Evolutionary conservation across 2,797 vertebrate species (phyloP).

Genomic region (Parauchenoglanis punctatus): DNA sequence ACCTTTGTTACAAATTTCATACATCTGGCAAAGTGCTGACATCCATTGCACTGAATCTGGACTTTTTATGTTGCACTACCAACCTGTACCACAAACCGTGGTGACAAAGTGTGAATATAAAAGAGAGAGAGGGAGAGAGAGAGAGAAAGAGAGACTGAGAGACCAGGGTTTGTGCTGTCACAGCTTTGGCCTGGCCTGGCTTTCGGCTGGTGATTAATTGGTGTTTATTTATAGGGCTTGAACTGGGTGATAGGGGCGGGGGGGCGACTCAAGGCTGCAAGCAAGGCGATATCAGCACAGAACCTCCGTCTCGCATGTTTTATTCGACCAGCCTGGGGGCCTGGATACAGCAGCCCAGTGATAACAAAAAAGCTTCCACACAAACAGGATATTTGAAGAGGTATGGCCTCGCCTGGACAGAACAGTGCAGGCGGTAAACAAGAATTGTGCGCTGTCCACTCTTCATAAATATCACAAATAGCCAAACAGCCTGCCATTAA

Average conservation of each 20-base stretch:
- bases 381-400: slow-evolving; percentile 70
- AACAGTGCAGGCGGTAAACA: slow-evolving; percentile 63
- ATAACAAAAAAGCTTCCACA: slow-evolving; percentile 61
- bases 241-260: slow-evolving; percentile 64
- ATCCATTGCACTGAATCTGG: slow-evolving; percentile 65
- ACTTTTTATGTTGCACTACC: slow-evolving; percentile 70
- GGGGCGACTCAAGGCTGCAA: slow-evolving; percentile 68
- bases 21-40: slow-evolving; percentile 34
- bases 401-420: slow-evolving; percentile 50
- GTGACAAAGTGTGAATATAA: slow-evolving; percentile 60
- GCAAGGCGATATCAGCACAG: slow-evolving; percentile 74
- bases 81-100: slow-evolving; percentile 58
- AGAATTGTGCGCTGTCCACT: slow-evolving; percentile 59
- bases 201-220: slow-evolving; percentile 79
- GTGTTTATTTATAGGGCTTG: slow-evolving; percentile 84
- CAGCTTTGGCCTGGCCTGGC: slow-evolving; percentile 69
- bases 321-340: slow-evolving; percentile 66
- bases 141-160: slow-evolving; percentile 66
- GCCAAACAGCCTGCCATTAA: slow-evolving; percentile 66
- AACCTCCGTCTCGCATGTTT: slow-evolving; percentile 71
- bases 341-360: slow-evolving; percentile 65
- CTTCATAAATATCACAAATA: slow-evolving; percentile 68
- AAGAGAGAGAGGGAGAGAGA: slow-evolving; percentile 66
- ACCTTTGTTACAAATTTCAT: slow-evolving; percentile 26
- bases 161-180: slow-evolving; percentile 67